Evolutionary conservation across 1,140 invertebrate genomes (phyloP).

Genomic region (Eupristina koningsbergeri): DNA sequence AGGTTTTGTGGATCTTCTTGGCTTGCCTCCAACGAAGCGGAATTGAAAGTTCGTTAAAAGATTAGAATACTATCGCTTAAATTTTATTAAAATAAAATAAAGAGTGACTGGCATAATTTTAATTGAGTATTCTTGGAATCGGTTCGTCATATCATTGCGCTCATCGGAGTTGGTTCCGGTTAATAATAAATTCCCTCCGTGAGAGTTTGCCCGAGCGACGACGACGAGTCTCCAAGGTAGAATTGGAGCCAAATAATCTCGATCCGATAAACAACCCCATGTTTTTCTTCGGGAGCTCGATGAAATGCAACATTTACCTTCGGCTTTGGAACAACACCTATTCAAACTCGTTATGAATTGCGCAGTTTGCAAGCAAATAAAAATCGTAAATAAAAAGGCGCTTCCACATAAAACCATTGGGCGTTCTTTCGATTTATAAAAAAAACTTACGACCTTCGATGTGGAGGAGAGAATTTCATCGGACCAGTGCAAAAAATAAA

Average conservation of each 20-base stretch:
- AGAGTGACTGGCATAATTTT: neutral
- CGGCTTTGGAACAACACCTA: neutral
- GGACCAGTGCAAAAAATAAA: neutral
- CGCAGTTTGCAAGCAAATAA: neutral
- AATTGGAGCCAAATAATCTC: neutral
- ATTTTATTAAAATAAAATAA: neutral
- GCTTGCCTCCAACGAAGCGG: neutral
- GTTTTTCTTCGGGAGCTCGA: neutral
- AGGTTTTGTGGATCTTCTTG: slow-evolving; percentile 16
- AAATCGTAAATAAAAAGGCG: neutral
- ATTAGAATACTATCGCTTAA: neutral
- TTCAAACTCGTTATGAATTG: neutral
- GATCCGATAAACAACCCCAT: neutral
- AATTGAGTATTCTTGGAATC: neutral
- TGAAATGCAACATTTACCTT: neutral
- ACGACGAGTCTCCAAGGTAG: neutral
- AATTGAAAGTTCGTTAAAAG: neutral
- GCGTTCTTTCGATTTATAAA: neutral
- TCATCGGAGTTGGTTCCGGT: neutral
- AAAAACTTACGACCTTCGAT: neutral
- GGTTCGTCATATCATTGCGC: neutral
- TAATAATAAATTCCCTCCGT: neutral
- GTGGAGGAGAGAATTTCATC: too few species aligned
- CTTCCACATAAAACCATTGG: neutral
- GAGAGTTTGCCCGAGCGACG: neutral